Conservation (phyloP, 2,888 invertebrate species). For the Glyphotaelius pellucidus region DNA sequence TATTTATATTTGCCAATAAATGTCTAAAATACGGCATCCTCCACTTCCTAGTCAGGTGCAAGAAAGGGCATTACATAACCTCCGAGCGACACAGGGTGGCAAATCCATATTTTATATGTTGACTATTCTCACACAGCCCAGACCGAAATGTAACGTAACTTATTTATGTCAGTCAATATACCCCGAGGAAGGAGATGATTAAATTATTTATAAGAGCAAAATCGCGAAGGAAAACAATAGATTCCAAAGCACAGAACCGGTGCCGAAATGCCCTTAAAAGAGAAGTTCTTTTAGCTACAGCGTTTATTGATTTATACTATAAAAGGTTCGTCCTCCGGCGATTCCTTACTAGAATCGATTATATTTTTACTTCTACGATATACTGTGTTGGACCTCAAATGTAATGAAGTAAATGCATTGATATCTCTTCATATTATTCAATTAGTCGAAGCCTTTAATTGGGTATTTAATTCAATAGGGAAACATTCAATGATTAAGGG, state of each 20-base stretch:
- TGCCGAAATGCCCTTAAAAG: constrained; percentile 49
- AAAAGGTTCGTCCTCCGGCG: neutral
- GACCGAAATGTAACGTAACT: constrained; percentile 62
- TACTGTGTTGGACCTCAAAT: neutral
- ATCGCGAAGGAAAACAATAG: constrained; percentile 65
- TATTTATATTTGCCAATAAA: constrained; percentile 23
- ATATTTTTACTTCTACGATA: neutral
- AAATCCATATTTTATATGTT: constrained; percentile 59
- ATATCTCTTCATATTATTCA: neutral
- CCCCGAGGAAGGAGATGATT: constrained; percentile 58
- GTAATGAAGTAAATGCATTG: neutral
- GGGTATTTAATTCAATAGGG: neutral
- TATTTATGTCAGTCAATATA: constrained; percentile 63
- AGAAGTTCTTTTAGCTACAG: constrained; percentile 55
- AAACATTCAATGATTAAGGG: no score
- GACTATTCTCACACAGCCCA: constrained; percentile 46
- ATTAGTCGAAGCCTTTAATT: neutral
- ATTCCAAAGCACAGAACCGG: constrained; percentile 32
- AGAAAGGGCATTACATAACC: constrained; percentile 25
- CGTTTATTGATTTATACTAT: neutral
- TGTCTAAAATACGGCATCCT: neutral
- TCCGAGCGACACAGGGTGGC: constrained; percentile 23
- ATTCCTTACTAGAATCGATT: neutral
- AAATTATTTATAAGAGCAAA: constrained; percentile 65
- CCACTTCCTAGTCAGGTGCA: constrained; percentile 29